A percentile compares a stretch with the other conserved stretches of the same genome.
Evolutionary conservation across 2,888 invertebrate species (phyloP).

Genomic region (Apoda limacodes): DNA sequence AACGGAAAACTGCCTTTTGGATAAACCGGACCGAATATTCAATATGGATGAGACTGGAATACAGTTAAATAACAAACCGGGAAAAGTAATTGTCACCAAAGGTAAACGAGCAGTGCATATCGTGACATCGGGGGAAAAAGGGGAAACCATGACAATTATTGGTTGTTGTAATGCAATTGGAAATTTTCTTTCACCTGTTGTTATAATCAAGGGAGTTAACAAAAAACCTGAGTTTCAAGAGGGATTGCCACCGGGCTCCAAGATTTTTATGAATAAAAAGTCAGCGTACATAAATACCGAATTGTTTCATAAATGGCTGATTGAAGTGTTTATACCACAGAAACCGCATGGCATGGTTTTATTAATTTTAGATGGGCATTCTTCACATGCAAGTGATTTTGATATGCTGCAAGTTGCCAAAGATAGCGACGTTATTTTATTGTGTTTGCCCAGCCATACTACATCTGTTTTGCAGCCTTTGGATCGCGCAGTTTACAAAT

Average conservation of each 20-base stretch:
- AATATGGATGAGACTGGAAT: no score
- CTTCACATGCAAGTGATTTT: conserved; percentile 20
- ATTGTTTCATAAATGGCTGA: conserved; percentile 22
- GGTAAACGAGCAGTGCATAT: conserved; percentile 27
- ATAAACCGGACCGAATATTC: no score
- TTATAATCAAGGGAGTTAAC: conserved; percentile 21
- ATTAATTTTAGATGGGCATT: conserved; percentile 26
- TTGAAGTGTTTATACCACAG: conserved; percentile 20
- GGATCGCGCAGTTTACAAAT: no score
- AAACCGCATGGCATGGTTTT: conserved; percentile 23
- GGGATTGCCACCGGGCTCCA: conserved; percentile 17
- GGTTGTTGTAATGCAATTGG: conserved; percentile 26
- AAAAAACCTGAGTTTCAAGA: conserved; percentile 23
- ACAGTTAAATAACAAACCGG: conserved; percentile 34
- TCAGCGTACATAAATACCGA: conserved; percentile 21
- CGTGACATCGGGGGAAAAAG: conserved; percentile 28
- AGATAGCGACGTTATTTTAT: conserved; percentile 21
- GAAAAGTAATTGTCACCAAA: conserved; percentile 31
- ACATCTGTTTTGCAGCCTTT: conserved; percentile 21
- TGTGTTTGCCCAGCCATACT: conserved; percentile 22
- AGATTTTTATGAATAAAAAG: conserved; percentile 22
- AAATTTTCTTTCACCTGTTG: conserved; percentile 21
- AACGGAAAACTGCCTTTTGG: conserved; percentile 22
- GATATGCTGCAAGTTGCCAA: conserved; percentile 19
- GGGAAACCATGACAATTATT: conserved; percentile 23